Base-by-base conservation (phyloP, 2,888 invertebrate species). In the Allygus modestus region DNA sequence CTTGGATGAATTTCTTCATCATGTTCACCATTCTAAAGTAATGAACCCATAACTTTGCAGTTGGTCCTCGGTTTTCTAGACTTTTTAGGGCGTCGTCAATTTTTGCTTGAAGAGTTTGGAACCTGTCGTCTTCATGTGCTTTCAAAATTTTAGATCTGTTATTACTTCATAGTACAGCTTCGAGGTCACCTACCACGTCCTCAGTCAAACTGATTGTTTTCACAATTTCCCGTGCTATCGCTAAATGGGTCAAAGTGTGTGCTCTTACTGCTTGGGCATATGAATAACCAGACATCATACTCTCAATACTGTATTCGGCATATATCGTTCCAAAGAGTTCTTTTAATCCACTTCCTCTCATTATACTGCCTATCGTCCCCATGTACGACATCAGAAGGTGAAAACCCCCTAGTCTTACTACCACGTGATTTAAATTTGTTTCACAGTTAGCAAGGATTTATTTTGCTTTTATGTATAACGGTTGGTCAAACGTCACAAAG, bases 341-440 rank as follows among this genome's bases (percentile, higher is more conserved):
- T 87, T 89, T 89, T 11, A 90, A 46, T 7, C 90, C 90, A 85
- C 90, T 90, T 85, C 89, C 90, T 17, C 86, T 85, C 90, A 90
- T 90, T 28, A 90, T 86, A 82, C 87, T 85, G 31, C 90, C 90
- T 61, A 90, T 87, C 31, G 88, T 37, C 79, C 89, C 89, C 69
- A 90, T 82, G 87, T 88, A 90, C 0, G 89, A 90, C 90, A 90
- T 89, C 28, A 89, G 43, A 51, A 87, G 65, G 84, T 89, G 89
- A 87, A 37, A 89, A 9, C 88, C 88, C 17, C 89, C 89, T 69
- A 89, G 87, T 85, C 89, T 83, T 75, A 89, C 87, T 85, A 88
- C 86, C 71, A 88, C 87, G 26, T 17, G 83, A n/a, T 23, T 33
- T 23, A 73, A 73, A 43, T 41, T 5, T 9, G 46, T n/a, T 26